Evolutionary conservation across 2,113 vertebrate genomes (phyloP), one percentile per base, ranked within the genome.

Genomic region (Nannospalax galili): DNA sequence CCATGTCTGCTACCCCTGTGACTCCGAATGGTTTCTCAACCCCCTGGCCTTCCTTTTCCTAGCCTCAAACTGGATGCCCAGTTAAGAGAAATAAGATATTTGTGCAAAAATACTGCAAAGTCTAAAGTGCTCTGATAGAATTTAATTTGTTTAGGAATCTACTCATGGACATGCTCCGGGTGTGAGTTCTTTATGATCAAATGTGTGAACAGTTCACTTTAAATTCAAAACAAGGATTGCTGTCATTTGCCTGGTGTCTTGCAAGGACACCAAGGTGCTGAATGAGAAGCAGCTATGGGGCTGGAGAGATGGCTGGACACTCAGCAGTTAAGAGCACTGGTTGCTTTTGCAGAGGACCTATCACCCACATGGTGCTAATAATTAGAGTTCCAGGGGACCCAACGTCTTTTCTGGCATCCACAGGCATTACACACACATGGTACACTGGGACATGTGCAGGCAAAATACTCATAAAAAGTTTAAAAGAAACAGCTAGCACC

Each of bases 211-310:
- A 37, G 30, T 89, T 90, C 3, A 35, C 77, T 70, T 77, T 82
- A 85, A 91, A 92, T n/a, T 67, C 11, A 89, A 62, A 92, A 40
- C 42, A 90, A 81, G 52, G 69, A 89, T 52, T 56, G 22, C 67
- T 40, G 56, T 10, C 37, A 79, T 85, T 95, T 85, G 73, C 24
- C 48, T 65, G 64, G 62, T 24, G 58, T 35, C 48, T 88, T 88
- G 22, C 12, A 26, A 94, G 67, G 92, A 72, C 20, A 10, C 35
- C 7, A 42, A 28, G 1, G 11, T 81, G 32, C 40, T 90, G 58
- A 62, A 37, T 69, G 40, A 45, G 81, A 58, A 35, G 62, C 20
- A 78, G 70, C 40, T 67, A 88, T 69, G 11, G 92, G 79, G 45
- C 69, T 93, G 24, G 42, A 86, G 85, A 93, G 12, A 37, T 60